Evolutionary conservation across 2,797 vertebrate species (phyloP), one percentile per base, ranked within the genome.

Genomic region (Orestias chungarensis): DNA sequence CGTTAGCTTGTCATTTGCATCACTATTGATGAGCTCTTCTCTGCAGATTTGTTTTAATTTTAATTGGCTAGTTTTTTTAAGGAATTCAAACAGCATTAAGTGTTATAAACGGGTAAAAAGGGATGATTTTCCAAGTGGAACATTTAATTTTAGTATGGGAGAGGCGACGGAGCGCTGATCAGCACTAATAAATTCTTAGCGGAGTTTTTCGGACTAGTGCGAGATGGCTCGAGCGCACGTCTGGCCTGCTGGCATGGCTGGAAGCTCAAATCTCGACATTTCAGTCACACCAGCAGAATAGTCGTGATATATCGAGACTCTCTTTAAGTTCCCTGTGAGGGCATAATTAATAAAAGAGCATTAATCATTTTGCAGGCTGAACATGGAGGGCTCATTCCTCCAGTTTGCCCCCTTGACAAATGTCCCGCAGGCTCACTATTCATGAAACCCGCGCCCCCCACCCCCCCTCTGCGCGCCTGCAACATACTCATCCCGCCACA

Each of bases 301-400:
- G 79, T 73, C 42, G 64, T 79, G 79, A 86, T 79, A 87, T 90
- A 84, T 75, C 70, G 82, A 82, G 89, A 90, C 74, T 82, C 70
- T 83, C 83, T 83, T 86, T 75, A 83, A 85, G 80, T 74, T 80
- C 80, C 87, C 87, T 80, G 75, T 79, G 85, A 92, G 91, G 88
- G 81, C 82, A 88, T 90, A 91, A 93, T 93, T 93, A 93, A 93
- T 93, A 92, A 93, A 89, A 82, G 83, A 89, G 81, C 86, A 89
- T 93, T 90, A 91, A 92, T 94, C 87, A 92, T 94, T 89, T 91
- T 88, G 83, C 75, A 90, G 81, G 82, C 86, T 81, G 74, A 87
- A 89, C 66, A 66, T 76, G 80, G 79, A 87, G 86, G 84, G 82
- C 85, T 90, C 79, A 85, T 86, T 91, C 81, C 81, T 88, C 54